phyloP scores from a whole-genome alignment of 2,888 invertebrate species.

The Ganaspis brasiliensis region DNA sequence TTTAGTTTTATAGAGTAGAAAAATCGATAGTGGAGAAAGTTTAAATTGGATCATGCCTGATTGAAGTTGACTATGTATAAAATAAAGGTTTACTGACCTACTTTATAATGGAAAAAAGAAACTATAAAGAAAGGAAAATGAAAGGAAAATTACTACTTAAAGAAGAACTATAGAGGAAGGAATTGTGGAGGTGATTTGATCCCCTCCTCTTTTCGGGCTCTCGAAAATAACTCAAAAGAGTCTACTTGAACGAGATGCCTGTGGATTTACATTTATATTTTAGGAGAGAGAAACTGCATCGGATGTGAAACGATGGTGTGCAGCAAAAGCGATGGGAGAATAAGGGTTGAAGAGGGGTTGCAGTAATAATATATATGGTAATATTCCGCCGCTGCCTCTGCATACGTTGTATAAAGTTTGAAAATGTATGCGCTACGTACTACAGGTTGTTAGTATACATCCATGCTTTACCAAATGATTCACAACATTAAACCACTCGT shows the following conservation, averaged over 20 bases:
- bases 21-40: too few species aligned
- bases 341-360: slow-evolving; percentile 43
- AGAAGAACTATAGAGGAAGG: slow-evolving; percentile 31
- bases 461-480: slow-evolving; percentile 37
- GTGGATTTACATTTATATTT: slow-evolving; percentile 67
- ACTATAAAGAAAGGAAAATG: slow-evolving; percentile 31
- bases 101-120: neutral
- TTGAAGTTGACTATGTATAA: too few species aligned
- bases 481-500: slow-evolving; percentile 31
- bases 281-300: slow-evolving; percentile 47
- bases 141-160: slow-evolving; percentile 37
- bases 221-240: slow-evolving; percentile 63
- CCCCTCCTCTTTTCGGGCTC: slow-evolving; percentile 45
- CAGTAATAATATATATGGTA: slow-evolving; percentile 70
- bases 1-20: too few species aligned
- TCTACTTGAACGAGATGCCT: slow-evolving; percentile 52
- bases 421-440: slow-evolving; percentile 40
- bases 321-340: slow-evolving; percentile 48
- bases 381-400: slow-evolving; percentile 60
- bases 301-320: slow-evolving; percentile 59
- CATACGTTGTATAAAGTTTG: slow-evolving; percentile 53
- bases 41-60: too few species aligned
- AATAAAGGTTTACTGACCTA: neutral
- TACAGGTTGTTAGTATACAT: slow-evolving; percentile 43
- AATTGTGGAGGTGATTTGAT: neutral